Base-by-base conservation (phyloP, 2,797 vertebrate species). In the Xenopus petersii region DNA sequence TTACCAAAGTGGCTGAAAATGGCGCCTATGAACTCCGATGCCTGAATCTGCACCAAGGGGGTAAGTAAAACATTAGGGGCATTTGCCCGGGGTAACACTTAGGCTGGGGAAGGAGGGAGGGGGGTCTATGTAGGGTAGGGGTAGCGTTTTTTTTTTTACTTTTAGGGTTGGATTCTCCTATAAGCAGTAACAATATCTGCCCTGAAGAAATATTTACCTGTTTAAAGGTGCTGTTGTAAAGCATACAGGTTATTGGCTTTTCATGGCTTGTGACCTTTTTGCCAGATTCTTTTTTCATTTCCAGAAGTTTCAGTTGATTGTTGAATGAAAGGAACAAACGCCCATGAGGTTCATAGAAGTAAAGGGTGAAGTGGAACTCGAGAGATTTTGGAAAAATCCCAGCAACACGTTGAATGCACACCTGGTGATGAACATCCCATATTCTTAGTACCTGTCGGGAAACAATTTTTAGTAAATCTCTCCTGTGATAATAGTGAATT, bases 391-490 rank as follows among this genome's bases (percentile, higher is more conserved):
- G 91, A 82, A 95, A 91, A 59, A 92, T 80, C 33, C 86, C 90
- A 0, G 85, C 81, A 71, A 93, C 81, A 70, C 91, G 90, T 66
- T 92, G 89, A 77, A 93, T 80, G 71, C 90, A 85, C 64, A 92
- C 87, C 84, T 93, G 93, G 81, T 88, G 89, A 42, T 92, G 88
- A 77, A 94, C 82, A 67, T 94, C 93, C 94, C 92, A 92, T 10
- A 90, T 82, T 83, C 92, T 91, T 84, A 95, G 82, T 62, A 95
- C 88, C 95, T 96, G 82, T 0, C 58, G 65, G 48, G 69, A 7
- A 68, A 30, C 26, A 30, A 30, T 30, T 30, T 2, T 30, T 30
- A 2, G 26, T 30, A 30, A 30, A 30, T 30, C 26, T 30, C 26
- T 30, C 26, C 26, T 30, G 26, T 30, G 26, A 30, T 30, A 30